Evolutionary conservation across 92 coral and sea anemone genomes (phyloP), one percentile per base, ranked within the genome.

Genomic region (Pocillopora grandis): DNA sequence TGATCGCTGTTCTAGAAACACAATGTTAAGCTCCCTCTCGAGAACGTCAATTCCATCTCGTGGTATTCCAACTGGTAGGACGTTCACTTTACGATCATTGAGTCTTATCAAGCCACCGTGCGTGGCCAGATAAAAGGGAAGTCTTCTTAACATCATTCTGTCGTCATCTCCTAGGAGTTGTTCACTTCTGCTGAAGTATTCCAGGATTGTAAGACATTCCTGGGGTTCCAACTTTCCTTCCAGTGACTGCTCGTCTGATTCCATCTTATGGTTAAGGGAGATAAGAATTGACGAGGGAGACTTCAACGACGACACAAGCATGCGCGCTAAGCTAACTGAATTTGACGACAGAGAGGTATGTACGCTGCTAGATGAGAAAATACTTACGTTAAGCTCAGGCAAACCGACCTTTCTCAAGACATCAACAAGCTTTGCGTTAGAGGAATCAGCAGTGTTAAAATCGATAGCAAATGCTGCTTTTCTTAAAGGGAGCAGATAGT

Each of bases 91-190:
- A 88, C 23, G 82, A 20, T 71, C 76, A 3, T 59, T 23, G 19
- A 90, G 85, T 7, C 56, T 56, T 69, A 63, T 65, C 17, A 72
- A 70, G 48, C 66, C 72, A 12, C 83, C 95, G 31, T 62, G 87
- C 10, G 85, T 80, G 20, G 88, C 88, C 60, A 17, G 56, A 52
- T 80, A 84, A 19, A 92, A 82, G 0, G 95, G 95, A 18, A 92
- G 89, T 37, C 16, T 65, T 62, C 67, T 91, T 64, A 92, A 66
- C 6, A 2, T 55, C 3, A 1, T 3, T 18, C 21, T 52, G 71
- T 59, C 81, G 31, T 21, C 77, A 3, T 1, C 20, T n/a, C n/a
- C 9, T 16, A 79, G 58, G 17, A 2, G 12, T 6, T 12, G 18
- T 19, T 81, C 66, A 56, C 16, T 15, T 10, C 64, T 76, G 48